Conservation (phyloP, 2,888 invertebrate genomes). For the Helleia helle region DNA sequence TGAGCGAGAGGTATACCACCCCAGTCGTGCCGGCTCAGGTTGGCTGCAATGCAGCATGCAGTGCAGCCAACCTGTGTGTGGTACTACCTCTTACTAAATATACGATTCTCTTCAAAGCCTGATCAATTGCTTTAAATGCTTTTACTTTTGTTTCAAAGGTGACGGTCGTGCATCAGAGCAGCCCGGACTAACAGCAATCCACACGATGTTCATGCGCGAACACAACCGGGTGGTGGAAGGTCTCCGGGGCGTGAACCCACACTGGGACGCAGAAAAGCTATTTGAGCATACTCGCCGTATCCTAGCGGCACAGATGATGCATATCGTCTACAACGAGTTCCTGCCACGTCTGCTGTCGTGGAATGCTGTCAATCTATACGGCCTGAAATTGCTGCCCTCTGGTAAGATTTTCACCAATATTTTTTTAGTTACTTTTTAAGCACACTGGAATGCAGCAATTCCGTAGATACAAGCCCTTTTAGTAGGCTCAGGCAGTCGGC, state of each 20-base stretch:
- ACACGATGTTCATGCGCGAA: slow-evolving; percentile 90
- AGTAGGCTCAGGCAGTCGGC: background rate
- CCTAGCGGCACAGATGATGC: slow-evolving; percentile 84
- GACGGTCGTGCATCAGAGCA: slow-evolving; percentile 95
- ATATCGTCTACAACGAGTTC: slow-evolving; percentile 91
- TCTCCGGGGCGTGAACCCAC: slow-evolving; percentile 86
- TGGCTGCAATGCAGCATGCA: too few relatives aligned
- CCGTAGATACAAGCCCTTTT: too few relatives aligned
- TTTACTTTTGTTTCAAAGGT: slow-evolving; percentile 67
- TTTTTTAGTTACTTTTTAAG: too few relatives aligned
- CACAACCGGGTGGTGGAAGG: slow-evolving; percentile 91
- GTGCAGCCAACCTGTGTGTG: too few relatives aligned
- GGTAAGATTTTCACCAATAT: slow-evolving; percentile 55
- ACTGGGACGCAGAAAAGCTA: slow-evolving; percentile 91
- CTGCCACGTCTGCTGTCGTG: slow-evolving; percentile 92
- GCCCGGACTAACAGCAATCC: slow-evolving; percentile 89
- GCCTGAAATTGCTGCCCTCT: slow-evolving; percentile 85
- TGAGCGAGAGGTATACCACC: too few relatives aligned
- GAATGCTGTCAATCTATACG: slow-evolving; percentile 91
- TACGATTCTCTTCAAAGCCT: too few relatives aligned
- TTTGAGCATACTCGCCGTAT: slow-evolving; percentile 87
- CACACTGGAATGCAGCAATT: too few relatives aligned
- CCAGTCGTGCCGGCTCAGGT: too few relatives aligned
- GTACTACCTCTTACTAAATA: too few relatives aligned
- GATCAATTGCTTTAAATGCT: too few relatives aligned